Evolutionary conservation across 2,113 vertebrate species (phyloP).

Genomic region (Malurus elegans): DNA sequence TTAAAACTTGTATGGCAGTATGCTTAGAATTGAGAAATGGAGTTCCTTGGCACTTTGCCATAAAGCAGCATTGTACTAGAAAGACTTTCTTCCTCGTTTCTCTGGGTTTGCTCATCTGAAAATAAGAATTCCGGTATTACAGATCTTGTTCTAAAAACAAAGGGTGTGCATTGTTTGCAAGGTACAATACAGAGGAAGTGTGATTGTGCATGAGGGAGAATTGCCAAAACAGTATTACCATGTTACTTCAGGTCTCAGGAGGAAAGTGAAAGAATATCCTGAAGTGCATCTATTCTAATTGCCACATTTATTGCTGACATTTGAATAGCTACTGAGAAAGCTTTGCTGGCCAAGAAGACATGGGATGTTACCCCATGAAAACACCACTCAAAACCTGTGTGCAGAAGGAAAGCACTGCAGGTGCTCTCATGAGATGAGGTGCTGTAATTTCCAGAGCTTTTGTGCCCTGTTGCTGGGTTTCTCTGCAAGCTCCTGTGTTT

Average conservation of each 20-base stretch:
- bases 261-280: not conserved
- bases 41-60: not conserved
- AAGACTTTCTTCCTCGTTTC: not conserved
- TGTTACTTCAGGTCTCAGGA: not conserved
- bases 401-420: not conserved
- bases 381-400: fast-evolving
- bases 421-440: not conserved
- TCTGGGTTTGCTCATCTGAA: not conserved
- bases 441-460: not conserved
- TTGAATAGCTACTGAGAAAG: not conserved
- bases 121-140: not conserved
- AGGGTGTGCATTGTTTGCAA: slow-evolving; percentile 38
- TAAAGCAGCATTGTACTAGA: not conserved
- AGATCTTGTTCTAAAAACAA: not conserved
- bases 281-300: not conserved
- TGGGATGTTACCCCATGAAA: not conserved
- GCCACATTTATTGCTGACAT: not conserved
- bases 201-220: not conserved
- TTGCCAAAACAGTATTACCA: not conserved
- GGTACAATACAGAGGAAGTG: slow-evolving; percentile 60
- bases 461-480: not conserved
- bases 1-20: not conserved
- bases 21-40: not conserved
- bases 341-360: not conserved
- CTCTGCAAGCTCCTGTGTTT: not conserved